Conservation (phyloP, 2,113 vertebrate species). For the Poeciliopsis turrubarensis region DNA sequence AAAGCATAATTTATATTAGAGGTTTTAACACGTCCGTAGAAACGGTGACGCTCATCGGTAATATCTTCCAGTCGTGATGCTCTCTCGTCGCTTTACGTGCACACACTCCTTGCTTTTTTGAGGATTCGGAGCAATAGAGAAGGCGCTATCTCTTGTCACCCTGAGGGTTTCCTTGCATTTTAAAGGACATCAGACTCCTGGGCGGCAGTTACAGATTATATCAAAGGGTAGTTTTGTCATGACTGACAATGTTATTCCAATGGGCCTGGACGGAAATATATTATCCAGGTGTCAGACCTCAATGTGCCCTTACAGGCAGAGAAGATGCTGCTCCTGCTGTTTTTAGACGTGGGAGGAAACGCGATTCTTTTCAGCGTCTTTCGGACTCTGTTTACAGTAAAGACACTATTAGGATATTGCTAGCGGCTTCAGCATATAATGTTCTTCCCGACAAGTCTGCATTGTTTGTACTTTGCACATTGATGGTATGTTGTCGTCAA, state of each 20-base stretch:
- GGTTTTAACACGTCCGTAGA: neutral
- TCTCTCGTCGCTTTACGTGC: neutral
- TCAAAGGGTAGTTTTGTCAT: conserved; percentile 42
- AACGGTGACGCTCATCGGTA: neutral
- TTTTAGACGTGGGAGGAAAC: neutral
- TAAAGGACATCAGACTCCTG: conserved; percentile 48
- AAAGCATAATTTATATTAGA: neutral
- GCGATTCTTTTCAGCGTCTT: no score
- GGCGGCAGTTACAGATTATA: conserved; percentile 51
- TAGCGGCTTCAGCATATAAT: neutral
- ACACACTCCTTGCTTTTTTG: neutral
- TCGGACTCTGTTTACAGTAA: no score
- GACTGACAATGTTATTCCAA: conserved; percentile 44
- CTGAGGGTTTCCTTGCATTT: conserved; percentile 50
- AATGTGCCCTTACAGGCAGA: neutral
- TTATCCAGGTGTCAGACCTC: conserved; percentile 16
- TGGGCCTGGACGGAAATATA: conserved; percentile 32
- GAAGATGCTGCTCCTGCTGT: neutral
- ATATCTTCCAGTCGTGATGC: neutral
- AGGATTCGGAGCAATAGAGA: conserved; percentile 3
- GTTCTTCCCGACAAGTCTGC: neutral
- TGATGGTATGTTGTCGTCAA: neutral
- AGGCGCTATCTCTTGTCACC: conserved; percentile 44
- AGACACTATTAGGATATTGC: neutral
- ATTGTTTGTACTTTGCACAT: neutral